Conservation (phyloP, 64 coral and sea anemone genomes). For the Dendronephthya gigantea region DNA sequence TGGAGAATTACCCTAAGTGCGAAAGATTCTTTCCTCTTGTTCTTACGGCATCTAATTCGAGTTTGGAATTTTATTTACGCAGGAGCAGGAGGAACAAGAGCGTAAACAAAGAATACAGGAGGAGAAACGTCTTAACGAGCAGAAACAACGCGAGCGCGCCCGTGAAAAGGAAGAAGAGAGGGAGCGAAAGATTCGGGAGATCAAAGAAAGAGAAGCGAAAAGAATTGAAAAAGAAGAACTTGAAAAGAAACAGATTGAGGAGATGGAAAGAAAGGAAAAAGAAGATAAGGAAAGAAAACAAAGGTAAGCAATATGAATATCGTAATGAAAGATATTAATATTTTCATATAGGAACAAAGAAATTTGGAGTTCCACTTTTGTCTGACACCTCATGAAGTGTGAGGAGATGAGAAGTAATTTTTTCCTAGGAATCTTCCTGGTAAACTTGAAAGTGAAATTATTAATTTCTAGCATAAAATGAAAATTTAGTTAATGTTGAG, state of each 20-base stretch:
- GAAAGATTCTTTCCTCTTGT: no score
- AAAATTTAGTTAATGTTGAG: no score
- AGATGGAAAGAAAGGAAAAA: conserved; percentile 46
- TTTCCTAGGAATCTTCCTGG: no score
- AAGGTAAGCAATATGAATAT: conserved; percentile 12
- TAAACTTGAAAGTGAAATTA: no score
- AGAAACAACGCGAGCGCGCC: conserved; percentile 52
- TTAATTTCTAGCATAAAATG: no score
- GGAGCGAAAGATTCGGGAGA: background rate
- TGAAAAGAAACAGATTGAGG: conserved; percentile 47
- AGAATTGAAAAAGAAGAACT: conserved; percentile 68
- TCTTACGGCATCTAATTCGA: no score
- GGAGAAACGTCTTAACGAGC: conserved; percentile 52
- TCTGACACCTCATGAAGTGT: no score
- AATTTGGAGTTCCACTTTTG: background rate
- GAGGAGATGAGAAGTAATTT: no score
- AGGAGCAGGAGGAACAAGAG: conserved; percentile 62
- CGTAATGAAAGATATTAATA: no score
- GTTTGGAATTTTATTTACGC: no score
- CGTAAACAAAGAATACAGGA: conserved; percentile 50
- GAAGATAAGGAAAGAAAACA: conserved; percentile 65
- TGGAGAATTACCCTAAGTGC: no score
- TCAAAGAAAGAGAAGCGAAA: background rate
- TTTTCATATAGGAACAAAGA: no score
- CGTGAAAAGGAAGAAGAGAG: conserved; percentile 46